A percentile compares a stretch with the other conserved stretches of the same genome.
These are phyloP conservation scores for Oscheius sp. DNA, from an alignment of 2,888 invertebrate species.

Conservation along the genomic window DNA sequence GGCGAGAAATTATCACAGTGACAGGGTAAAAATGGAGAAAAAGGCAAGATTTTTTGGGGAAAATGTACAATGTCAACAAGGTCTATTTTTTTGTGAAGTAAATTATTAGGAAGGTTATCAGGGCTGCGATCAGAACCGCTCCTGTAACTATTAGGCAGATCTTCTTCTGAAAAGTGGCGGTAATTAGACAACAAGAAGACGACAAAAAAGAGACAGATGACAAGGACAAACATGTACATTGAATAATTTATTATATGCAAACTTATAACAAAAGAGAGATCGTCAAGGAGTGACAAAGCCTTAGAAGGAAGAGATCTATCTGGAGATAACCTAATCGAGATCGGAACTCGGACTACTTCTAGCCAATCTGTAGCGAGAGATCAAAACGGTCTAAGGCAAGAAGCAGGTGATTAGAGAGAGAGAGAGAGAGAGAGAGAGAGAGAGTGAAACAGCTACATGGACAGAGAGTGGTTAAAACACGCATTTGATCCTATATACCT, in stretches of 20 bases:
- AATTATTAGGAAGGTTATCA: slow-evolving; percentile 32
- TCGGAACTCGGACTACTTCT: not conserved
- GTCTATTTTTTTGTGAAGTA: slow-evolving; percentile 32
- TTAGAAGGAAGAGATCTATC: slow-evolving; percentile 18
- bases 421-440: not conserved
- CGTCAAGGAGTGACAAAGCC: not conserved
- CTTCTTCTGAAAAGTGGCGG: slow-evolving; percentile 67
- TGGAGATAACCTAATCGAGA: not conserved
- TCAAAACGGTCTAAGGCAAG: slow-evolving; percentile 27
- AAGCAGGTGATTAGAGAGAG: not conserved
- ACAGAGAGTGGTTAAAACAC: slow-evolving; percentile 24
- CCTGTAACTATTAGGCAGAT: slow-evolving; percentile 63
- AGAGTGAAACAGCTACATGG: not conserved
- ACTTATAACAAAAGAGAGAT: slow-evolving; percentile 26
- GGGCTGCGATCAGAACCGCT: slow-evolving; percentile 50
- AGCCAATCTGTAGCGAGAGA: not conserved
- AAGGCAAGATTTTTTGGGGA: slow-evolving; percentile 4
- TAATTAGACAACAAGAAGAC: not conserved
- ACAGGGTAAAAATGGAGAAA: not conserved
- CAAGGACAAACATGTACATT: slow-evolving; percentile 19
- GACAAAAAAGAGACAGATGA: slow-evolving; percentile 4
- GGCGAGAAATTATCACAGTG: slow-evolving; percentile 12
- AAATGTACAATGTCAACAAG: slow-evolving; percentile 2
- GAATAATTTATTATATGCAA: slow-evolving; percentile 26
- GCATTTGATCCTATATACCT: slow-evolving; percentile 34